A percentile compares a stretch with the other conserved stretches of the same genome.
Evolutionary conservation across 2,888 invertebrate species (phyloP).

Genomic region (Parnassius orleans): DNA sequence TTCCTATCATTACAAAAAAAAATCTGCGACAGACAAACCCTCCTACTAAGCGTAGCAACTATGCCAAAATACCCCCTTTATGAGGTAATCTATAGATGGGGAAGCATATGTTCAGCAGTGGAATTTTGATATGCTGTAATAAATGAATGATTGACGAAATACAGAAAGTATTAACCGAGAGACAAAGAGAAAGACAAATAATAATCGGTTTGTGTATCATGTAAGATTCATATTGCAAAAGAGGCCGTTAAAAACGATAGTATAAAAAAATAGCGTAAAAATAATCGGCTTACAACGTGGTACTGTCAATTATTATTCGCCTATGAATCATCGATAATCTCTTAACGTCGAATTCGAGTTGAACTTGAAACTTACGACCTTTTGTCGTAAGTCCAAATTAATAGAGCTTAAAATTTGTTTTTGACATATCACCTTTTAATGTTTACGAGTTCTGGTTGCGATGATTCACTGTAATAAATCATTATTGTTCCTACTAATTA

Average conservation of each 20-base stretch:
- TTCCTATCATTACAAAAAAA: too few species aligned
- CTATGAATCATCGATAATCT: conserved; percentile 18
- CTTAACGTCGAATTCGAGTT: background rate
- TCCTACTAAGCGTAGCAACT: too few species aligned
- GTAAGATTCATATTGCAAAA: background rate
- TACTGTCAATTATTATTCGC: conserved; percentile 1
- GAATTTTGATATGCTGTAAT: too few species aligned
- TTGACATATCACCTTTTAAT: conserved; percentile 8
- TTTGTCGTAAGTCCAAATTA: background rate
- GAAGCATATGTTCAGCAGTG: too few species aligned
- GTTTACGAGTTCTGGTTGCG: background rate
- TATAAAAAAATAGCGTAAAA: conserved; percentile 1
- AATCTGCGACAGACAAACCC: too few species aligned
- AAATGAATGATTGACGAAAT: too few species aligned
- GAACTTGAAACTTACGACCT: conserved; percentile 1
- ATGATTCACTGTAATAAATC: conserved; percentile 12
- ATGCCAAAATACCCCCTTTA: too few species aligned
- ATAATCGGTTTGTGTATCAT: too few species aligned
- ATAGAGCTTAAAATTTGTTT: conserved; percentile 10
- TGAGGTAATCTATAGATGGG: too few species aligned
- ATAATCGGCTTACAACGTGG: background rate
- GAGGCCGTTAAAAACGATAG: conserved; percentile 1
- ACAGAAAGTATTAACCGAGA: too few species aligned
- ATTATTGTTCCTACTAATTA: conserved; percentile 10
- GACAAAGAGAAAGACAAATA: too few species aligned